These are phyloP conservation scores for Ellobius talpinus DNA, from an alignment of 2,113 vertebrate genomes.

Conservation along the genomic window DNA sequence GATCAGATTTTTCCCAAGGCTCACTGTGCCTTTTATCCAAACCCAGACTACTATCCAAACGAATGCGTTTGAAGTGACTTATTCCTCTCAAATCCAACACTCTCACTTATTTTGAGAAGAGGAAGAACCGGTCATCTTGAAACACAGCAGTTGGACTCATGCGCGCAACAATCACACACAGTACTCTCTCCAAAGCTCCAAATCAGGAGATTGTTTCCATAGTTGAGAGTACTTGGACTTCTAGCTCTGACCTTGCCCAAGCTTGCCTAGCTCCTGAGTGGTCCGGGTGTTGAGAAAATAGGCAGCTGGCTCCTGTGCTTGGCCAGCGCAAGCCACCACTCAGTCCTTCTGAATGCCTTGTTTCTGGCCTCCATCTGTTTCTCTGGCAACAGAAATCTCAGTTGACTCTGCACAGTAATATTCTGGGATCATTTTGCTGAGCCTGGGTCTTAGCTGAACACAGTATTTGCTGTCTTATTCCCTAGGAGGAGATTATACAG, in stretches of 20 bases:
- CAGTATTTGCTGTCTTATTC: slow-evolving; percentile 56
- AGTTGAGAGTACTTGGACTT: neutral
- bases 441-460: slow-evolving; percentile 56
- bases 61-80: neutral
- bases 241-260: neutral
- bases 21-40: slow-evolving; percentile 20
- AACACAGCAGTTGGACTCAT: neutral
- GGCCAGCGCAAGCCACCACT: neutral
- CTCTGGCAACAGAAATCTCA: slow-evolving; percentile 68
- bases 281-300: neutral
- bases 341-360: neutral
- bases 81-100: neutral
- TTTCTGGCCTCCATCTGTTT: slow-evolving; percentile 63
- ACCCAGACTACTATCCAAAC: neutral
- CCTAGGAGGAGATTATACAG: slow-evolving; percentile 42
- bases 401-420: slow-evolving; percentile 47
- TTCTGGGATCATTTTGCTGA: slow-evolving; percentile 62
- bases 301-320: neutral
- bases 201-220: neutral
- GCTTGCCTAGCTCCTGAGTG: neutral
- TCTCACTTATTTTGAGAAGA: neutral
- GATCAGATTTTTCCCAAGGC: neutral
- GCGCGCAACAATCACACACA: neutral
- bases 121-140: neutral
- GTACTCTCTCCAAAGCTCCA: neutral